Percentiles rank a stretch among this genome's conserved stretches.
Conservation (phyloP, 2,797 vertebrate genomes). For the Chromobotia macracanthus region DNA sequence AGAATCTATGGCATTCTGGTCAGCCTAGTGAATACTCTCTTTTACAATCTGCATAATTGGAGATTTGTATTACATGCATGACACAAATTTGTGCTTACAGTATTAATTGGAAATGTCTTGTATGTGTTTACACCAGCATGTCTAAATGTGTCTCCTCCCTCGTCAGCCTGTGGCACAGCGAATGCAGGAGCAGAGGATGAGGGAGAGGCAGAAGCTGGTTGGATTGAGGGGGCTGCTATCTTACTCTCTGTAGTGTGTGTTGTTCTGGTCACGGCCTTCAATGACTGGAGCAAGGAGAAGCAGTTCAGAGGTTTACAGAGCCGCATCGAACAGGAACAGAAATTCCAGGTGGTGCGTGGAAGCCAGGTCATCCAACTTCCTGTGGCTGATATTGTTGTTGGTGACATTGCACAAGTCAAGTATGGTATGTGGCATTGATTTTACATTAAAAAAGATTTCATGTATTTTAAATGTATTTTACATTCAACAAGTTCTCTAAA, state of each 20-base stretch:
- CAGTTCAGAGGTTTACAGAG: conserved; percentile 97
- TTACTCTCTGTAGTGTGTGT: conserved; percentile 95
- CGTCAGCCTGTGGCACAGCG: conserved; percentile 81
- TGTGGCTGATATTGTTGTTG: conserved; percentile 91
- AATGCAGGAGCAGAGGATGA: conserved; percentile 83
- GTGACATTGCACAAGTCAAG: conserved; percentile 96
- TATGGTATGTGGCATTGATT: conserved; percentile 81
- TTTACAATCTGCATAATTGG: too few species aligned
- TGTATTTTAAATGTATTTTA: background rate
- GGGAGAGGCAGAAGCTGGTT: conserved; percentile 92
- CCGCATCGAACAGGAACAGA: conserved; percentile 98
- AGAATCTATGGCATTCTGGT: too few species aligned
- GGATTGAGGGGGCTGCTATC: conserved; percentile 98
- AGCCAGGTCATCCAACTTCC: conserved; percentile 92
- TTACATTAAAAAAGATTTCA: background rate
- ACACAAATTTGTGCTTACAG: background rate
- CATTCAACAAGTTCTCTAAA: background rate
- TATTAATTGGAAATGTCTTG: background rate
- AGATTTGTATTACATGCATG: too few species aligned
- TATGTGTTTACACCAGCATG: background rate
- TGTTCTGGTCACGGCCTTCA: conserved; percentile 96
- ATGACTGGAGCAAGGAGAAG: conserved; percentile 99
- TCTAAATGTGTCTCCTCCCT: conserved; percentile 9
- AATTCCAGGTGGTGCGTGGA: conserved; percentile 92
- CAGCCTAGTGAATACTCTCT: too few species aligned